Evolutionary conservation across 2,113 vertebrate species (phyloP).

Genomic region (Silurus meridionalis): DNA sequence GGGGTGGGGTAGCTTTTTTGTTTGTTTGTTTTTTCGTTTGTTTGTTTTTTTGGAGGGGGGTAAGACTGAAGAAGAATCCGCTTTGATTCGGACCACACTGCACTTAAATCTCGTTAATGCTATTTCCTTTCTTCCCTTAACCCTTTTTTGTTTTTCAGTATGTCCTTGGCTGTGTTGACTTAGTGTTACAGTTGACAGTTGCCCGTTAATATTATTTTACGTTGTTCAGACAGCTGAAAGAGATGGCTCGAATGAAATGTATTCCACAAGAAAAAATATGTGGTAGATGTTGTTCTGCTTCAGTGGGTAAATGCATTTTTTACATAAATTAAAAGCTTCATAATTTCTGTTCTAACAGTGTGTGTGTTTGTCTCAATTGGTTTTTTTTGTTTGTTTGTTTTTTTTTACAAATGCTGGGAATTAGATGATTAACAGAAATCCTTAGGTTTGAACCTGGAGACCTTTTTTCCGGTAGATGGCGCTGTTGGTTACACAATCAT

Average conservation of each 20-base stretch:
- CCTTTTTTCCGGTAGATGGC: conserved; percentile 12
- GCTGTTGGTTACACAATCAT: not conserved
- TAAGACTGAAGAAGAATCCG: conserved; percentile 63
- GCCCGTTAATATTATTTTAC: conserved; percentile 65
- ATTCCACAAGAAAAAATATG: conserved; percentile 69
- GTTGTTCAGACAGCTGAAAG: conserved; percentile 65
- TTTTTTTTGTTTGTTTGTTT: too few species aligned
- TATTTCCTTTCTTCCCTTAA: conserved; percentile 61
- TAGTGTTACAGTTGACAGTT: conserved; percentile 68
- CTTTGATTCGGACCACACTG: conserved; percentile 85
- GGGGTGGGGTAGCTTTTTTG: not conserved
- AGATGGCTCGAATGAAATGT: conserved; percentile 69
- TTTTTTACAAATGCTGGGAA: not conserved
- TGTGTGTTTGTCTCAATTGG: not conserved
- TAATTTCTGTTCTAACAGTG: conserved; percentile 45
- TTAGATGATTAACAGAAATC: not conserved
- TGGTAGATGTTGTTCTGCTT: conserved; percentile 76
- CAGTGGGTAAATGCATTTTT: conserved; percentile 71
- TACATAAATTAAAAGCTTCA: conserved; percentile 55
- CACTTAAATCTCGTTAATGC: conserved; percentile 73
- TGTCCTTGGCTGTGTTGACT: conserved; percentile 63
- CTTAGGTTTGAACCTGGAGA: not conserved
- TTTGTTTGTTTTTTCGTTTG: too few species aligned
- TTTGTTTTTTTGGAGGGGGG: conserved; percentile 46
- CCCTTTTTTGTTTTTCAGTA: conserved; percentile 54